phyloP scores from a whole-genome alignment of 2,888 invertebrate species.

The Cinara cedri region DNA sequence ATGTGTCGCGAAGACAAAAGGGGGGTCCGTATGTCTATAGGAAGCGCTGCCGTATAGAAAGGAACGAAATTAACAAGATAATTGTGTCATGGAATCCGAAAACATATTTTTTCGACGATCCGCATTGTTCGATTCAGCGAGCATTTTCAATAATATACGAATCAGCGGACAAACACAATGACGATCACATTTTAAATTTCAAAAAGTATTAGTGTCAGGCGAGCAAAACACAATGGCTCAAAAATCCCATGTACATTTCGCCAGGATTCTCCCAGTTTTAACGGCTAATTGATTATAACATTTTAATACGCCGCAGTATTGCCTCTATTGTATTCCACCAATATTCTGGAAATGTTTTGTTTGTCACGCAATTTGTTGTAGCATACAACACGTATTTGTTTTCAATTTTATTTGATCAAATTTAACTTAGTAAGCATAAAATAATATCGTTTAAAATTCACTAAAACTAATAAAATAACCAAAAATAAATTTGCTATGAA shows the following conservation, averaged over 20 bases:
- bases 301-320: too few species aligned
- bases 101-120: slow-evolving; percentile 33
- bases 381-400: too few species aligned
- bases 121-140: slow-evolving; percentile 15
- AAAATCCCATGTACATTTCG: slow-evolving; percentile 12
- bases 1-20: slow-evolving; percentile 41
- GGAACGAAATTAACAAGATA: slow-evolving; percentile 46
- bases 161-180: slow-evolving; percentile 38
- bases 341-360: too few species aligned
- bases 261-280: background rate
- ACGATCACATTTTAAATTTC: slow-evolving; percentile 31
- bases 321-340: too few species aligned
- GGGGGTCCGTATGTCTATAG: background rate
- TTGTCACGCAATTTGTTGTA: too few species aligned
- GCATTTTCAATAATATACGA: slow-evolving; percentile 40
- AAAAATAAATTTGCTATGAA: too few species aligned
- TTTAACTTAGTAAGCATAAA: too few species aligned
- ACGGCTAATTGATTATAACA: slow-evolving; percentile 33
- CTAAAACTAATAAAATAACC: too few species aligned
- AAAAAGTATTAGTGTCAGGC: slow-evolving; percentile 29
- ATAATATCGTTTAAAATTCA: too few species aligned
- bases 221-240: slow-evolving; percentile 7
- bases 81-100: slow-evolving; percentile 46
- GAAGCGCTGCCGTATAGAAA: background rate
- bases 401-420: too few species aligned